A percentile compares a stretch with the other conserved stretches of the same genome.
Evolutionary conservation across 1,140 invertebrate genomes (phyloP).

Genomic region (Druon quercuslanigerum): DNA sequence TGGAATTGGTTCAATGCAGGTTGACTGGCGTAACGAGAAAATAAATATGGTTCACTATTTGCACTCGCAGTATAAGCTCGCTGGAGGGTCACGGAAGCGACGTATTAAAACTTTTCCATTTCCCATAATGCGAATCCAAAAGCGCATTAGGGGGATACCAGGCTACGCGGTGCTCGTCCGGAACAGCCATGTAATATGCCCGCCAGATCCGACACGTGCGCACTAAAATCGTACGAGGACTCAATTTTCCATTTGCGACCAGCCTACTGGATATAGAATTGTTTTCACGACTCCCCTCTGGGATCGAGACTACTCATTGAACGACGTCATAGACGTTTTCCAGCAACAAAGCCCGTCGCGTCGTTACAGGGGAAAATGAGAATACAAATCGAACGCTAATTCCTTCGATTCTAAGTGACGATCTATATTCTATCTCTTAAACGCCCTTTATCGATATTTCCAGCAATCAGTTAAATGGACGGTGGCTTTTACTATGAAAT

Average conservation of each 20-base stretch:
- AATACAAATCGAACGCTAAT: neutral
- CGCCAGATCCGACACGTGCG: conserved; percentile 56
- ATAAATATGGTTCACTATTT: conserved; percentile 14
- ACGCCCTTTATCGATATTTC: neutral
- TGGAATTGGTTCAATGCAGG: neutral
- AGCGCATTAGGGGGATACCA: conserved; percentile 51
- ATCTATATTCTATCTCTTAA: neutral
- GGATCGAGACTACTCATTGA: neutral
- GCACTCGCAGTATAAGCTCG: neutral
- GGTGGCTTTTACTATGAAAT: neutral
- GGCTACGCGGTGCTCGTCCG: conserved; percentile 41
- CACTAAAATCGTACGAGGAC: conserved; percentile 67
- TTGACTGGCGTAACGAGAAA: conserved; percentile 12
- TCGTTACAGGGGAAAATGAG: neutral
- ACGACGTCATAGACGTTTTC: neutral
- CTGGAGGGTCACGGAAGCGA: neutral
- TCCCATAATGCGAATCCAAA: conserved; percentile 58
- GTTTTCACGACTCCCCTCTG: conserved; percentile 33
- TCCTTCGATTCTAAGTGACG: neutral
- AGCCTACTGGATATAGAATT: conserved; percentile 35
- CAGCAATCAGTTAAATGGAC: neutral
- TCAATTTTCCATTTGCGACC: conserved; percentile 67
- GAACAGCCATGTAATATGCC: conserved; percentile 51
- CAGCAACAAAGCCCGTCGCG: neutral
- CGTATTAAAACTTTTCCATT: conserved; percentile 56